phyloP scores from a whole-genome alignment of 2,797 vertebrate genomes.

The Artibeus jamaicensis region DNA sequence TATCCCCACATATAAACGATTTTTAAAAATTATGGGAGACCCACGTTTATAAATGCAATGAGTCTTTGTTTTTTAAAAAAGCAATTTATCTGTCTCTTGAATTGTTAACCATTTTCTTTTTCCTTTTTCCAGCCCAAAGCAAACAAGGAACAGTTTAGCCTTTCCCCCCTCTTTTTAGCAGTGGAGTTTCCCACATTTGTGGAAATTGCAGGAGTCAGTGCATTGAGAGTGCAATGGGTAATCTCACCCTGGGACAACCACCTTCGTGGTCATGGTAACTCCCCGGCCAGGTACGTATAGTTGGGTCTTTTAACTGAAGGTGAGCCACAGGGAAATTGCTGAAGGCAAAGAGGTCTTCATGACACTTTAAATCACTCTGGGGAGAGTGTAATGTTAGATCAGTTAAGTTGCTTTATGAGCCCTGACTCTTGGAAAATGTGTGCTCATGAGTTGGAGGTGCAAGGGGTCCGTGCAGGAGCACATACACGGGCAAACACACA shows the following conservation, averaged over 20 bases:
- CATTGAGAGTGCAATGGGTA: background rate
- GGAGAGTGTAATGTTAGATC: slow-evolving; percentile 21
- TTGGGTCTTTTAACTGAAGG: slow-evolving; percentile 78
- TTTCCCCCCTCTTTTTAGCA: slow-evolving; percentile 44
- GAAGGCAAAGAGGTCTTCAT: slow-evolving; percentile 65
- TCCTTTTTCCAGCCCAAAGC: slow-evolving; percentile 75
- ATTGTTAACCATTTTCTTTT: slow-evolving; percentile 70
- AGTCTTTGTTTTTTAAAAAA: slow-evolving; percentile 81
- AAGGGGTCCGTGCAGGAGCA: background rate
- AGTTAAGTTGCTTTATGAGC: background rate
- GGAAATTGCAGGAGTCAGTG: background rate
- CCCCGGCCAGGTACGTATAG: background rate
- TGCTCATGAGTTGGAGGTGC: background rate
- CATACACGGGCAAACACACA: background rate
- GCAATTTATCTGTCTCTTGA: slow-evolving; percentile 80
- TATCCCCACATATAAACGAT: slow-evolving; percentile 79
- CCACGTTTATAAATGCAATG: slow-evolving; percentile 81
- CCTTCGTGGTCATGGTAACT: background rate
- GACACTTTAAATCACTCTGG: background rate
- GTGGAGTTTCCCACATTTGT: background rate
- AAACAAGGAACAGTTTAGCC: slow-evolving; percentile 76
- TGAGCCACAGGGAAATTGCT: slow-evolving; percentile 71
- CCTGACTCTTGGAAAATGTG: background rate
- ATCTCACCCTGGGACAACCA: background rate
- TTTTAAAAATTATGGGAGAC: slow-evolving; percentile 80